A percentile compares a stretch with the other conserved stretches of the same genome.
phyloP scores from a whole-genome alignment of 2,797 vertebrate species.

The Chanos chanos region DNA sequence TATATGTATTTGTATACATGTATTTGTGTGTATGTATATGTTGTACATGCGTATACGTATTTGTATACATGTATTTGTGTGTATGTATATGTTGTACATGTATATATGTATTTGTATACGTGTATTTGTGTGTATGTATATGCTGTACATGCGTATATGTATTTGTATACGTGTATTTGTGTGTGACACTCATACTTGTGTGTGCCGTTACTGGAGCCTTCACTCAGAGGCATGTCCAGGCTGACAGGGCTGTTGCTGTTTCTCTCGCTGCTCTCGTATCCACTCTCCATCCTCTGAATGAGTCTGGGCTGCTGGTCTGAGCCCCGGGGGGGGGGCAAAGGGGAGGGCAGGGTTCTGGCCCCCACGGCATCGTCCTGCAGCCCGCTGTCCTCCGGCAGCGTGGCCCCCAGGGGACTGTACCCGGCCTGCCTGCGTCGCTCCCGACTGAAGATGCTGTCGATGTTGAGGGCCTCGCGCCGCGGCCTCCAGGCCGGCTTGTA shows the following conservation, averaged over 20 bases:
- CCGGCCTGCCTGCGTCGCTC: conserved; percentile 83
- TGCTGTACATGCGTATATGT: neutral
- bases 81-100: neutral
- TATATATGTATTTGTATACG: neutral
- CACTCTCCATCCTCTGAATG: conserved; percentile 96
- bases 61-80: neutral
- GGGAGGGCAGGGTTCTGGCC: conserved; percentile 3
- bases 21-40: conserved; percentile 25
- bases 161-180: neutral
- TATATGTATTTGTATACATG: neutral
- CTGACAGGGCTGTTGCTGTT: conserved; percentile 94
- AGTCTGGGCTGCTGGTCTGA: conserved; percentile 66
- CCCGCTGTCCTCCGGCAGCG: conserved; percentile 42
- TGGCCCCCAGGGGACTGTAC: conserved; percentile 76
- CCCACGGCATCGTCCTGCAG: conserved; percentile 3
- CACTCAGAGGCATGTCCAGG: conserved; percentile 79
- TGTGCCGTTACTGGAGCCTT: conserved; percentile 61
- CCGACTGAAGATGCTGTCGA: conserved; percentile 90
- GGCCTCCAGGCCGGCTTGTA: conserved; percentile 89
- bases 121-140: neutral
- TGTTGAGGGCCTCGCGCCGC: conserved; percentile 88
- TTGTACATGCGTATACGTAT: neutral
- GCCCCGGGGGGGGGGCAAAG: conserved; percentile 15
- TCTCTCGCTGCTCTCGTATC: conserved; percentile 94
- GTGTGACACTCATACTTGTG: conserved; percentile 68